Evolutionary conservation across 2,113 vertebrate genomes (phyloP).

Genomic region (Salvelinus sp.): DNA sequence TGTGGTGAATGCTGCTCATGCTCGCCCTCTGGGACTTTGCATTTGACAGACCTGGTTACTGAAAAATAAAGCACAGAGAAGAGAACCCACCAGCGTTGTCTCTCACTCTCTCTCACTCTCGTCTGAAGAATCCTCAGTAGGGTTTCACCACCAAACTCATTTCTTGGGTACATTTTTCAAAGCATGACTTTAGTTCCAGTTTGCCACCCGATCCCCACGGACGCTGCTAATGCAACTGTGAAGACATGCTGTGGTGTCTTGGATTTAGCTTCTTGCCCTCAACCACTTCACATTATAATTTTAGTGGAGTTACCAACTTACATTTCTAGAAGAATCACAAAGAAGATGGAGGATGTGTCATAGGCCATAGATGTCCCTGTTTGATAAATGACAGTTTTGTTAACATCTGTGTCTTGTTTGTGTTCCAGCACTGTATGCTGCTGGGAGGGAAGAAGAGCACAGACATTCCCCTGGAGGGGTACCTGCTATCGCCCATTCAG

Average conservation of each 20-base stretch:
- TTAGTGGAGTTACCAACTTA: not conserved
- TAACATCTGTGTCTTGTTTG: no score
- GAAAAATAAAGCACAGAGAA: slow-evolving; percentile 28
- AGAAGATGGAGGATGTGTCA: no score
- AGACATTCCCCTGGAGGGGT: slow-evolving; percentile 94
- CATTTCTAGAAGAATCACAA: no score
- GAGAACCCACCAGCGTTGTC: slow-evolving; percentile 26
- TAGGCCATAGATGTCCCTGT: no score
- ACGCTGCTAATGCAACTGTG: not conserved
- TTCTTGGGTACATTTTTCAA: not conserved
- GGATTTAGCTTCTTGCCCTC: no score
- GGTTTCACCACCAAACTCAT: slow-evolving; percentile 1
- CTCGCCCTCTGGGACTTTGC: slow-evolving; percentile 44
- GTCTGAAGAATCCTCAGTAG: slow-evolving; percentile 22
- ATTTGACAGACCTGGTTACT: slow-evolving; percentile 38
- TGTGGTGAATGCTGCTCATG: slow-evolving; percentile 25
- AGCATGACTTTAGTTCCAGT: not conserved
- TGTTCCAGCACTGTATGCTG: slow-evolving; percentile 90
- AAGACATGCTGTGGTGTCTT: no score
- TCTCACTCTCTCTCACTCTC: slow-evolving; percentile 13
- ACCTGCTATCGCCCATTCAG: slow-evolving; percentile 95
- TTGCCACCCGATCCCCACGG: not conserved
- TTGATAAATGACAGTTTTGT: no score
- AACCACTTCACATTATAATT: not conserved
- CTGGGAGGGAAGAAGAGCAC: slow-evolving; percentile 96